phyloP scores from a whole-genome alignment of 2,113 vertebrate genomes.

The Anoplopoma fimbria region DNA sequence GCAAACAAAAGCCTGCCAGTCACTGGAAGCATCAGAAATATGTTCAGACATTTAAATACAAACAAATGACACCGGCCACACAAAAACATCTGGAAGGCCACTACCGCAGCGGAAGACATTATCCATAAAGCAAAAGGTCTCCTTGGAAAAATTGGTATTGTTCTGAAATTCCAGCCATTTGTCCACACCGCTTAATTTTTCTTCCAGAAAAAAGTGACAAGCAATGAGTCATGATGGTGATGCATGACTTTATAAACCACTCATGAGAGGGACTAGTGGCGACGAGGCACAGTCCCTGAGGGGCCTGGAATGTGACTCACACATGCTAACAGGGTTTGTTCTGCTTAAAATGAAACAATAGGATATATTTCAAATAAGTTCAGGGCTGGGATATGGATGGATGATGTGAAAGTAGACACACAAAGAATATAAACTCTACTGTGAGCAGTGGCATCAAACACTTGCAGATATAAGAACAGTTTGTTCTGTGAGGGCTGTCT shows the following conservation, averaged over 20 bases:
- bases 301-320: conserved; percentile 59
- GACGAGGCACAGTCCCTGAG: conserved; percentile 50
- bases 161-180: conserved; percentile 71
- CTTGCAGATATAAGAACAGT: conserved; percentile 50
- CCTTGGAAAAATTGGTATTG: conserved; percentile 64
- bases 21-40: conserved; percentile 58
- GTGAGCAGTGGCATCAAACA: conserved; percentile 44
- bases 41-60: conserved; percentile 67
- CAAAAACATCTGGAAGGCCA: conserved; percentile 65
- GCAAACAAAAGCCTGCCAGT: conserved; percentile 70
- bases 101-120: conserved; percentile 55
- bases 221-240: conserved; percentile 67
- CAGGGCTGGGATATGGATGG: conserved; percentile 37
- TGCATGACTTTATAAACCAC: conserved; percentile 60
- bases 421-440: conserved; percentile 42
- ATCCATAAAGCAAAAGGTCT: conserved; percentile 52
- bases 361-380: conserved; percentile 42
- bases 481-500: conserved; percentile 49
- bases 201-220: conserved; percentile 64
- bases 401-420: conserved; percentile 43
- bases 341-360: conserved; percentile 48
- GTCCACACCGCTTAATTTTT: conserved; percentile 60
- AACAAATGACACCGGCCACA: conserved; percentile 62
- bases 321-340: conserved; percentile 45
- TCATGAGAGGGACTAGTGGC: conserved; percentile 49